Base-by-base conservation (phyloP, 2,888 invertebrate genomes). In the Rhogogaster chlorosoma region DNA sequence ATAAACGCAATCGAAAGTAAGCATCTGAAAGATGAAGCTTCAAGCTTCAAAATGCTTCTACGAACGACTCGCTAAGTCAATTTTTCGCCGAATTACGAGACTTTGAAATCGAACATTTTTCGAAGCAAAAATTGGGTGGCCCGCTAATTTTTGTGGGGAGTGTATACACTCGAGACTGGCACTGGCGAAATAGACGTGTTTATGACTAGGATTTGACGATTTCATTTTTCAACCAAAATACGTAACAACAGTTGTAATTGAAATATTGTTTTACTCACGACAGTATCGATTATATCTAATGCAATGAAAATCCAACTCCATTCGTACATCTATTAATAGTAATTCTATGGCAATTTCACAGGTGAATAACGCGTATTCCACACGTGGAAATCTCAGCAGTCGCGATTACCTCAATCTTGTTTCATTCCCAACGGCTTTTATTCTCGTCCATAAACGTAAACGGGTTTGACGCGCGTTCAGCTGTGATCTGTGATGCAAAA, bases 371-470 rank as follows among this genome's bases (percentile, higher is more conserved):
- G 26, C 26, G 9, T 2, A 61, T 61, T 12, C 12, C 26, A 9
- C 26, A 22, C 22, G 26, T 61, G 61, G 61, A 26, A 75, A 75
- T 75, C 15, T 75, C 38, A 26, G 75, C 26, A 7, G 45, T 22
- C 36, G 22, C 75, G 45, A 75, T 75, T 75, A 26, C 75, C 75
- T 42, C 75, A 75, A 75, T 75, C 22, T 75, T 75, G 75, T 75
- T 45, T 45, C 75, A 75, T 75, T 38, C 45, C 42, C 10, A 75
- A 26, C 75, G 45, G 26, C 75, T 38, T 75, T 75, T 75, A 75
- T 75, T 75, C 10, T 26, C 15, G 5, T n/a, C 38, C 26, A 12
- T 75, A 36, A 75, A 45, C 75, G 61, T 61, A 61, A 61, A 26
- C 61, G n/a, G 38, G 38, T 36, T n/a, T 36, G 32, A 70, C 70